These are phyloP conservation scores for Capricornis sumatraensis DNA, from an alignment of 2,113 vertebrate species.

Conservation along the genomic window DNA sequence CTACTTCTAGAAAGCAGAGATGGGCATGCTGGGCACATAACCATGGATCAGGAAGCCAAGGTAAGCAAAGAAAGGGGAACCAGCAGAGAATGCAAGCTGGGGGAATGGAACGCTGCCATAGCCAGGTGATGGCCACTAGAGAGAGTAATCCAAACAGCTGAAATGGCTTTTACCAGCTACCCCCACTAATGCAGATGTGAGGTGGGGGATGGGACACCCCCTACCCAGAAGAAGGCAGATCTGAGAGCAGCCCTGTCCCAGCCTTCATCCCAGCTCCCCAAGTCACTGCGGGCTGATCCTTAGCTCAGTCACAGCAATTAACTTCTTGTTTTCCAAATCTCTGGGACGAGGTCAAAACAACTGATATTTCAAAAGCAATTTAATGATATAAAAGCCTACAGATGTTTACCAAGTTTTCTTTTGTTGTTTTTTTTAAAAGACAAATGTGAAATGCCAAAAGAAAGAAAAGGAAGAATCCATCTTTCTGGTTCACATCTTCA, in stretches of 20 bases:
- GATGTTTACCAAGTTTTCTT: neutral
- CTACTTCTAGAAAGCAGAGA: constrained; percentile 51
- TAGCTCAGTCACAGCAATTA: constrained; percentile 12
- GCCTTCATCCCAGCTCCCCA: neutral
- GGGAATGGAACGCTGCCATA: constrained; percentile 23
- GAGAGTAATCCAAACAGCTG: constrained; percentile 25
- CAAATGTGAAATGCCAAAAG: constrained; percentile 41
- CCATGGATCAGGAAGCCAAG: constrained; percentile 43
- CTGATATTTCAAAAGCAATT: constrained; percentile 41
- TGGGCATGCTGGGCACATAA: constrained; percentile 29
- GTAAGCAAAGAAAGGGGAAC: constrained; percentile 40
- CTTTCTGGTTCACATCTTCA: constrained; percentile 13
- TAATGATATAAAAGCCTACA: constrained; percentile 3
- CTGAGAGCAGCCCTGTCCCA: neutral
- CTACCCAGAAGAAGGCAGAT: neutral
- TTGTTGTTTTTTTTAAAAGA: neutral
- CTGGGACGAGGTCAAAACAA: constrained; percentile 19
- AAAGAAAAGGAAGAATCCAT: constrained; percentile 28
- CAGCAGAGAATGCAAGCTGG: constrained; percentile 44
- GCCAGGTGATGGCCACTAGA: neutral
- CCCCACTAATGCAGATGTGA: neutral
- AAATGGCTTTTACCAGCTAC: neutral
- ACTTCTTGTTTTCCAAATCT: constrained; percentile 43
- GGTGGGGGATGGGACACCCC: neutral
- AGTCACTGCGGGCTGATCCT: neutral